These are phyloP conservation scores for Ptilorrhoa leucosticta DNA, from an alignment of 2,113 vertebrate species.

Conservation along the genomic window DNA sequence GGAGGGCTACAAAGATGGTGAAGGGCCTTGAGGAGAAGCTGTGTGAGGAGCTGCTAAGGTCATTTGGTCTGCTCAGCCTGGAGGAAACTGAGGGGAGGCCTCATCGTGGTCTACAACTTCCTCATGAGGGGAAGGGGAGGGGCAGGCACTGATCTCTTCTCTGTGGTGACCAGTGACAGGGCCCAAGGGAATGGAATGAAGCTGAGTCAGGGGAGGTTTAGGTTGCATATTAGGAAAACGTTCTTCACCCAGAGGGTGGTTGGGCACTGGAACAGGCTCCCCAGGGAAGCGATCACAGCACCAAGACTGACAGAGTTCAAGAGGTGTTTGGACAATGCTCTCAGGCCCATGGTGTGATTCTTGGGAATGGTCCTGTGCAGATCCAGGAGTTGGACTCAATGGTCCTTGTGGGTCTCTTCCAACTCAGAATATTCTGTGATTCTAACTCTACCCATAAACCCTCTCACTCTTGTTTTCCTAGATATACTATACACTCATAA, in stretches of 20 bases:
- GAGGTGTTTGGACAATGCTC: fast-evolving
- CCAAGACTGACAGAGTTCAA: not conserved
- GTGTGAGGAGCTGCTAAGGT: fast-evolving
- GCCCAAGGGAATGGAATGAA: not conserved
- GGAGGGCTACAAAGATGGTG: too few relatives aligned
- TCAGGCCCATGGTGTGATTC: not conserved
- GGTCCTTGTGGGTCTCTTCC: not conserved
- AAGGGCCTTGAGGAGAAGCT: not conserved
- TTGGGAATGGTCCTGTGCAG: not conserved
- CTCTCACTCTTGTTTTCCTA: not conserved
- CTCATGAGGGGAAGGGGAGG: fast-evolving
- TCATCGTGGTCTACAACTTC: not conserved
- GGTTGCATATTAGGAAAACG: not conserved
- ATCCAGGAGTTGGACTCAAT: fast-evolving
- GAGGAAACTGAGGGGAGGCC: not conserved
- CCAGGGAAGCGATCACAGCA: not conserved
- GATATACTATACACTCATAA: not conserved
- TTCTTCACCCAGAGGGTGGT: fast-evolving
- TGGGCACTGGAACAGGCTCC: not conserved
- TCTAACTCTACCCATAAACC: not conserved
- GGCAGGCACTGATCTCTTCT: not conserved
- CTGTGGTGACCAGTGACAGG: not conserved
- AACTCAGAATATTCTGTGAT: not conserved
- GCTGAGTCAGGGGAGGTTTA: not conserved
- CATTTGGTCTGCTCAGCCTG: not conserved